Evolutionary conservation across 2,113 vertebrate genomes (phyloP).

Genomic region (Grantiella picta): DNA sequence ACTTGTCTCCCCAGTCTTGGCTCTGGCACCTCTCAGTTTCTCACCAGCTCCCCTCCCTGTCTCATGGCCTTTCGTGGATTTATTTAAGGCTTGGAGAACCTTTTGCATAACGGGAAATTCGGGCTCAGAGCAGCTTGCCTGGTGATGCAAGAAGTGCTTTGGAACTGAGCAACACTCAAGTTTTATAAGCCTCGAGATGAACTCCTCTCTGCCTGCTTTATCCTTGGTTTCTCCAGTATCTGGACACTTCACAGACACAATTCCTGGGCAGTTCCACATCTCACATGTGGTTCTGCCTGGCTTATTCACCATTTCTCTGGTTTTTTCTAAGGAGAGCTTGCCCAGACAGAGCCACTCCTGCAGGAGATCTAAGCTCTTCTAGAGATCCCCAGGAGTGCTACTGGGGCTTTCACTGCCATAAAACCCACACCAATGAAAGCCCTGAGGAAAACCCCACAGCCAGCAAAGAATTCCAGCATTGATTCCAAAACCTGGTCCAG

Average conservation of each 20-base stretch:
- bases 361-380: neutral
- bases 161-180: neutral
- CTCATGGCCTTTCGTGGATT: neutral
- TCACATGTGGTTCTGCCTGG: neutral
- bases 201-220: neutral
- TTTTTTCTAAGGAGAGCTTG: too few species aligned
- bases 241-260: neutral
- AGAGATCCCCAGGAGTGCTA: neutral
- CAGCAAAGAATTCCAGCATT: neutral
- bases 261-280: neutral
- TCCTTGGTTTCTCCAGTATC: neutral
- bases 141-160: neutral
- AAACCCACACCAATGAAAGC: neutral
- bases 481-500: neutral
- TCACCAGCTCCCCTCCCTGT: neutral
- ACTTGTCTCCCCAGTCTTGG: neutral
- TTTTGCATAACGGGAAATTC: neutral
- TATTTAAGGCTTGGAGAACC: constrained; percentile 5
- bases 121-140: neutral
- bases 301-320: neutral
- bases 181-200: neutral
- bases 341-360: neutral
- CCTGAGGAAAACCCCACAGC: neutral
- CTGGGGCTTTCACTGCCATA: neutral
- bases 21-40: neutral